Base-by-base conservation (phyloP, 2,113 vertebrate genomes). In the Vulpes vulpes region DNA sequence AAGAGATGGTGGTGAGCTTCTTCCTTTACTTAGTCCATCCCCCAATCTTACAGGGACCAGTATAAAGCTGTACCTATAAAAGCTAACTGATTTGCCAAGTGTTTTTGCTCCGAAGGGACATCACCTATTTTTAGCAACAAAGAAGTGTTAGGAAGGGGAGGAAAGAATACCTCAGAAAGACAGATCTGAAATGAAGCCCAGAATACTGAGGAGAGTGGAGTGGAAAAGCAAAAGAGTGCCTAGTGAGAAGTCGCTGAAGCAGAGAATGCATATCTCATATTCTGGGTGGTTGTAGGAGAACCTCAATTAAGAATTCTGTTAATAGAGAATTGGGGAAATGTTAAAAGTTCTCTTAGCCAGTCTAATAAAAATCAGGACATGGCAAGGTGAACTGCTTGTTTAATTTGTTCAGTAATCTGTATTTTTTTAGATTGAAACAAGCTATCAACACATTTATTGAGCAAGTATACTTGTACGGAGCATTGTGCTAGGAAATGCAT, bases 111-210 rank as follows among this genome's bases (percentile, higher is more conserved):
- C 1, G 7, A 98, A 98, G 97, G 95, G 97, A 97, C 96, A 98
- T 94, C 91, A 93, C 53, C 93, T 98, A 98, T 98, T 98, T 98
- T 98, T 98, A 98, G 97, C 85, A 97, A 97, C 97, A 96, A 96
- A 97, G 97, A 98, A 98, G 98, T 97, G 96, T 97, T 98, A 97
- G 97, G 97, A 96, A 98, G 67, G 89, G 97, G 97, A 97, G 97
- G 97, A 97, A 97, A 94, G 85, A 96, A 96, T 96, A 97, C 95
- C 95, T 98, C 97, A 91, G 97, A 97, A 98, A 94, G 97, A 98
- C 73, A 96, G 96, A 96, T 97, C 96, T 98, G 98, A 98, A 98
- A 97, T 80, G 92, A 96, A 95, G 96, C 96, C 97, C 98, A 96
- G 96, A 98, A 97, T 87, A 55, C 91, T 85, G 91, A 92, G 79